Evolutionary conservation across 2,888 invertebrate genomes (phyloP), one percentile per base, ranked within the genome.

Genomic region (Dryadula phaetusa): DNA sequence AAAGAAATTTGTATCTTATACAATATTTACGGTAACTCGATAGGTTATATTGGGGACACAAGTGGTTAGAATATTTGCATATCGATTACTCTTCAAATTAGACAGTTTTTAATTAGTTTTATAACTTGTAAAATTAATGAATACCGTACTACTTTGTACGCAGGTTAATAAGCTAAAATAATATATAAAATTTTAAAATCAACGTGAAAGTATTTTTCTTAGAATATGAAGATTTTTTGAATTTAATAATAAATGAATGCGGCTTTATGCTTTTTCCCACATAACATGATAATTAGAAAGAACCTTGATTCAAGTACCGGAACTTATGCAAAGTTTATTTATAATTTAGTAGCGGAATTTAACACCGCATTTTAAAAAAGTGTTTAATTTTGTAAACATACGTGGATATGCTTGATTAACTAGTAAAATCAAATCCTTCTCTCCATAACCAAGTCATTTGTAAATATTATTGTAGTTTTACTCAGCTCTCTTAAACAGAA

Each of bases 1-100:
- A 71, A 74, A 74, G 76, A 75, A 74, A 75, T 75, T 73, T 64
- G 64, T 69, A 61, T 69, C 66, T 77, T 76, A 72, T 74, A 75
- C 75, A 76, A 78, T 74, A 62, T 72, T 62, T 25, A 62, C 66
- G 47, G 73, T 69, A 66, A 69, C 67, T 69, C 69, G 68, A 68
- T 70, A 56, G 54, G 64, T 70, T 64, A 44, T 56, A 56, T 56
- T 34, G 64, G 40, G 64, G 54, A 66, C 64, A 72, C 67, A 69
- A 72, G 66, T 67, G 60, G 54, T 68, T 64, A 70, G 65, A 69
- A 65, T 65, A 70, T 70, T 70, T 67, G 49, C 67, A 64, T 62
- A 44, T 54, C 34, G 0, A 58, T 58, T 58, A 14, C 56, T 2
- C n/a, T 22, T 56, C n/a, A 10, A 56, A 40, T 37, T 44, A 25